Evolutionary conservation across 2,797 vertebrate species (phyloP).

Genomic region (Molothrus aeneus): DNA sequence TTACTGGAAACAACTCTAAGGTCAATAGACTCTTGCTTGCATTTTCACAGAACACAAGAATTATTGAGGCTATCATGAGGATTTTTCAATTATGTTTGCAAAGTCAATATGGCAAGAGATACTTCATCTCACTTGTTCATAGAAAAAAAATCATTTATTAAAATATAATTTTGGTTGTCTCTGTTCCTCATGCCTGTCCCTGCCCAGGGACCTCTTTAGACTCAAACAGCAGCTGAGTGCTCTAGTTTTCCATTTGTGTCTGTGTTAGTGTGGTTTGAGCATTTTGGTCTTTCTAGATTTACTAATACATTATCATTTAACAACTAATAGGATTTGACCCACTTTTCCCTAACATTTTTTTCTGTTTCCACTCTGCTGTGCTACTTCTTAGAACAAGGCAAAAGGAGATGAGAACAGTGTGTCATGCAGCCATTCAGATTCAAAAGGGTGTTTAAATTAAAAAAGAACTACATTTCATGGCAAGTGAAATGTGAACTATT

Average conservation of each 20-base stretch:
- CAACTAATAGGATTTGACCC: background rate
- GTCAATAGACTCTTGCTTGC: background rate
- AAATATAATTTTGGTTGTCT: background rate
- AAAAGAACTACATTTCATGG: background rate
- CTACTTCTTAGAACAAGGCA: background rate
- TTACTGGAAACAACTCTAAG: background rate
- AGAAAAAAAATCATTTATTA: background rate
- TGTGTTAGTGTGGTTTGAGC: background rate
- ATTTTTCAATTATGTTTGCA: background rate
- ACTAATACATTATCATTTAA: background rate
- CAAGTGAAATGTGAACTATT: constrained; percentile 2
- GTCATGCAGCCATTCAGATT: background rate
- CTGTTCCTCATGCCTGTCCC: background rate
- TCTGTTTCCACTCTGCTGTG: background rate
- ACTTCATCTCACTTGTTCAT: background rate
- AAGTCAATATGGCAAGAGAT: background rate
- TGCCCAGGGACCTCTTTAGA: background rate
- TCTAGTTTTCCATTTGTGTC: background rate
- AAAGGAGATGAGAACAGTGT: background rate
- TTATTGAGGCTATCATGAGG: background rate
- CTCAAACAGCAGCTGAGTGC: background rate
- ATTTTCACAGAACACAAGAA: background rate
- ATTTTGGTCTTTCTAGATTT: background rate
- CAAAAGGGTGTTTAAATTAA: background rate
- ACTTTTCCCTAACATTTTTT: background rate